phyloP scores from a whole-genome alignment of 2,797 vertebrate species.

The Gallinago solitaria region DNA sequence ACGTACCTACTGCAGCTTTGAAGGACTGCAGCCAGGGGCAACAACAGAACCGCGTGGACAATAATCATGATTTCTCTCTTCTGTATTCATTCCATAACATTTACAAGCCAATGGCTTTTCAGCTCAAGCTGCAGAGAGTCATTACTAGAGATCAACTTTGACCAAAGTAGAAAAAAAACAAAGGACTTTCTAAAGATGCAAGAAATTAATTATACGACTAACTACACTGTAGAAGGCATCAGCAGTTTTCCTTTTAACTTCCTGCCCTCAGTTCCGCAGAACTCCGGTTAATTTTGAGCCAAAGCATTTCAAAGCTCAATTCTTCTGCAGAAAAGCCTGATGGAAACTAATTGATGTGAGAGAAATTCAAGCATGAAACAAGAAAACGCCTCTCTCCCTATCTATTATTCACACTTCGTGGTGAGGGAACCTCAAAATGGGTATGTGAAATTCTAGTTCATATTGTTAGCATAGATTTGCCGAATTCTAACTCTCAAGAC shows the following conservation, averaged over 20 bases:
- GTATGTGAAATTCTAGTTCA: background rate
- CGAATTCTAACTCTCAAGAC: background rate
- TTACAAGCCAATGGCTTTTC: background rate
- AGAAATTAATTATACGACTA: background rate
- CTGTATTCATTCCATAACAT: background rate
- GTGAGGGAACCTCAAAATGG: background rate
- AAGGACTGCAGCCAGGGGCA: background rate
- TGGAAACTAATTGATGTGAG: background rate
- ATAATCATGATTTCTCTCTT: background rate
- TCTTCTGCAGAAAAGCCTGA: background rate
- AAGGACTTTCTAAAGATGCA: background rate
- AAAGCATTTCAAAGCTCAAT: background rate
- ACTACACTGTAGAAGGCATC: background rate
- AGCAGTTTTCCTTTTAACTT: constrained; percentile 3
- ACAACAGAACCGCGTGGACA: background rate
- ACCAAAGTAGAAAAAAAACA: background rate
- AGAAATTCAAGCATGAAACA: background rate
- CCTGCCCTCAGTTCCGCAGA: background rate
- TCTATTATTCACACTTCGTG: background rate
- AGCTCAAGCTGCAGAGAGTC: background rate
- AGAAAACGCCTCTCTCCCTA: background rate
- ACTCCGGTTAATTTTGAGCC: background rate
- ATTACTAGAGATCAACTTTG: background rate
- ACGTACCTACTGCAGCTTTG: background rate
- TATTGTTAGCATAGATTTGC: background rate